Conservation (phyloP, 2,113 vertebrate genomes). For the Phainopepla nitens region DNA sequence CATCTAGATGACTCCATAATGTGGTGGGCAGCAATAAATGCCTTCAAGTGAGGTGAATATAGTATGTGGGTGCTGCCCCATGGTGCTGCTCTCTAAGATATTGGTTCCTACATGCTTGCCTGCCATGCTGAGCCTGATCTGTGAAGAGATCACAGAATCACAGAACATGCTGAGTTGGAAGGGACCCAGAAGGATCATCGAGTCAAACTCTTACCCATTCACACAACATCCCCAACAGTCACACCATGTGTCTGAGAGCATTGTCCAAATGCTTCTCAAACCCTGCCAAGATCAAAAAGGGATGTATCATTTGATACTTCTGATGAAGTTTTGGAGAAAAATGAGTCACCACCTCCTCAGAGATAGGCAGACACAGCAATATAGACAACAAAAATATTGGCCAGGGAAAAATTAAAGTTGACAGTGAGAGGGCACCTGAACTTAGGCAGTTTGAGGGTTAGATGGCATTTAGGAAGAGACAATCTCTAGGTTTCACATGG, state of each 20-base stretch:
- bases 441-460: not conserved
- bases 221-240: not conserved
- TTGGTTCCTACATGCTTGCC: no score
- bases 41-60: not conserved
- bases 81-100: fast-evolving
- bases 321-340: not conserved
- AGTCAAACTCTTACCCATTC: not conserved
- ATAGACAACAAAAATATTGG: not conserved
- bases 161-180: not conserved
- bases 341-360: not conserved
- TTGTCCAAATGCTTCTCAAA: not conserved
- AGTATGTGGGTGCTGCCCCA: not conserved
- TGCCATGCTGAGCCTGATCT: not conserved
- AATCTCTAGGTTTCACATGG: not conserved
- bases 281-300: not conserved
- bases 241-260: not conserved
- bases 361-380: not conserved
- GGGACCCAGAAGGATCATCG: not conserved
- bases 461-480: not conserved
- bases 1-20: not conserved
- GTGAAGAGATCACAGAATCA: not conserved
- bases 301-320: not conserved
- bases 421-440: not conserved
- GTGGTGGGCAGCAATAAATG: not conserved
- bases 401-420: not conserved